phyloP scores from a whole-genome alignment of 2,888 invertebrate species.

The Teleiodes luculella region DNA sequence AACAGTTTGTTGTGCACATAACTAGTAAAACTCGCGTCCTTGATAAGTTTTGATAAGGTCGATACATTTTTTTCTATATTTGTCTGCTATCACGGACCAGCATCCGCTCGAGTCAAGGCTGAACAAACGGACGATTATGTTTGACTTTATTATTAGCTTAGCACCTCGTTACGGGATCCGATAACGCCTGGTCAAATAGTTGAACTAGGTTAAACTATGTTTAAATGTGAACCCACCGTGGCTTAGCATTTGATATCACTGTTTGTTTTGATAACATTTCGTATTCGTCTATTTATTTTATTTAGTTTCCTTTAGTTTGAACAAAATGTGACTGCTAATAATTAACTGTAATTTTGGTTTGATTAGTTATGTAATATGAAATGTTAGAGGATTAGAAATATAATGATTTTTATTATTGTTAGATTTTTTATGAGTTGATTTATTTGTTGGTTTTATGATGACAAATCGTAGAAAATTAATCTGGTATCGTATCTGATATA shows the following conservation, averaged over 20 bases:
- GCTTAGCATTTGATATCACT: slow-evolving; percentile 37
- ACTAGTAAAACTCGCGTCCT: slow-evolving; percentile 17
- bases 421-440: too few relatives aligned
- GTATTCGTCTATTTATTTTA: slow-evolving; percentile 17
- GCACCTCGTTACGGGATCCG: slow-evolving; percentile 34
- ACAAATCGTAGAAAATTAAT: too few relatives aligned
- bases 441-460: too few relatives aligned
- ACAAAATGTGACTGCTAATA: neutral
- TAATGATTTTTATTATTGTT: too few relatives aligned
- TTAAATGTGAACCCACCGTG: slow-evolving; percentile 40
- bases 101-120: slow-evolving; percentile 48
- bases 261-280: slow-evolving; percentile 31
- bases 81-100: slow-evolving; percentile 44
- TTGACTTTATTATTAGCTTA: slow-evolving; percentile 37
- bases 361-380: slow-evolving; percentile 5
- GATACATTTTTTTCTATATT: slow-evolving; percentile 26
- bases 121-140: slow-evolving; percentile 52
- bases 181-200: slow-evolving; percentile 49
- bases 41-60: slow-evolving; percentile 28
- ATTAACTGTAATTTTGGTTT: slow-evolving; percentile 22
- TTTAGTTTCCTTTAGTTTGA: too few relatives aligned
- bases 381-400: too few relatives aligned
- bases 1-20: too few relatives aligned
- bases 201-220: slow-evolving; percentile 39
- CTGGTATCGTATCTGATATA: too few relatives aligned